Evolutionary conservation across 2,113 vertebrate genomes (phyloP).

Genomic region (Alces alces): DNA sequence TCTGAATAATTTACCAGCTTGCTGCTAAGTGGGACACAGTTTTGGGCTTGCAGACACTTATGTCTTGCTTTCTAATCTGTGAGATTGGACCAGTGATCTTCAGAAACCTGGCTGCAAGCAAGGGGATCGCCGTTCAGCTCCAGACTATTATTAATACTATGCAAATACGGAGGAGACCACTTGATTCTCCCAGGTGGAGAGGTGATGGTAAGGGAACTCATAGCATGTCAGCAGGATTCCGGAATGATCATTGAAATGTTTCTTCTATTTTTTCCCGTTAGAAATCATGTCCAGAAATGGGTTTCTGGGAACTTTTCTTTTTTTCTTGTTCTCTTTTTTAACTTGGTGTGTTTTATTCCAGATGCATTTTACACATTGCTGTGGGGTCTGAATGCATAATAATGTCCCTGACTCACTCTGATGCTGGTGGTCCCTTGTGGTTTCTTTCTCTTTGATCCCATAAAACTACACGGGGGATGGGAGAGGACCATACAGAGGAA

Average conservation of each 20-base stretch:
- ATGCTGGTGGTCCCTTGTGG: background rate
- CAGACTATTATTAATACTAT: constrained; percentile 69
- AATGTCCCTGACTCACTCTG: background rate
- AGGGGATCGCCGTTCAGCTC: constrained; percentile 46
- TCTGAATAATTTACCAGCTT: constrained; percentile 70
- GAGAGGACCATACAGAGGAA: background rate
- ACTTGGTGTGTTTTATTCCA: constrained; percentile 36
- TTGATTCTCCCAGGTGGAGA: constrained; percentile 14
- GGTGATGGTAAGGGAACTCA: background rate
- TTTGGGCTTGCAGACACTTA: constrained; percentile 64
- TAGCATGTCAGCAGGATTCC: constrained; percentile 17
- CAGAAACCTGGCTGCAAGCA: constrained; percentile 53
- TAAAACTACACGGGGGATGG: background rate
- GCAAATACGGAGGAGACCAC: constrained; percentile 69
- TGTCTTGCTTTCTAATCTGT: constrained; percentile 38
- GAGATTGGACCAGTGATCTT: constrained; percentile 60
- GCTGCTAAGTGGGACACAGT: constrained; percentile 74
- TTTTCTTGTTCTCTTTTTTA: background rate
- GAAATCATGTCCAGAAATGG: constrained; percentile 8
- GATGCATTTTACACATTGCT: constrained; percentile 40
- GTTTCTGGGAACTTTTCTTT: constrained; percentile 8
- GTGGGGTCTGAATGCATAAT: background rate
- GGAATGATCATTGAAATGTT: constrained; percentile 42
- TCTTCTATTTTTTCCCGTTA: background rate
- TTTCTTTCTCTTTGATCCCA: constrained; percentile 43